Percentiles rank a stretch among this genome's conserved stretches.
Evolutionary conservation across 2,797 vertebrate genomes (phyloP).

Genomic region (Bradypus variegatus): DNA sequence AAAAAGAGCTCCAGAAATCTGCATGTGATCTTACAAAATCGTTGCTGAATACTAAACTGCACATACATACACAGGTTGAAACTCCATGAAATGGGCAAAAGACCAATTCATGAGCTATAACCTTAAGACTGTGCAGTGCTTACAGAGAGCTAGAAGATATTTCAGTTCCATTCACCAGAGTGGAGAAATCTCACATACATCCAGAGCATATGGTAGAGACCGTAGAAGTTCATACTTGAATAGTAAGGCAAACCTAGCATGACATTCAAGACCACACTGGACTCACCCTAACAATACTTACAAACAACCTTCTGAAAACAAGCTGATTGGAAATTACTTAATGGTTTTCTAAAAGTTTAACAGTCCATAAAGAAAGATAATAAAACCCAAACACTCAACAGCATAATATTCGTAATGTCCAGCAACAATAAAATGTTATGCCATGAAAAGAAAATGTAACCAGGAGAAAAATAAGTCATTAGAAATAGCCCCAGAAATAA

Average conservation of each 20-base stretch:
- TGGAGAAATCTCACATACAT: neutral
- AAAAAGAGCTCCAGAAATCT: neutral
- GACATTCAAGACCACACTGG: neutral
- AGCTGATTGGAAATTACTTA: neutral
- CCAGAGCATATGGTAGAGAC: neutral
- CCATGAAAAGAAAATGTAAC: neutral
- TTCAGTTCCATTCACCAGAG: neutral
- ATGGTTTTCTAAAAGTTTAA: neutral
- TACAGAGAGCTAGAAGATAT: neutral
- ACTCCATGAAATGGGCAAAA: neutral
- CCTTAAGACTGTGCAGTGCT: neutral
- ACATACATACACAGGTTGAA: neutral
- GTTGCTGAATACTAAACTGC: neutral
- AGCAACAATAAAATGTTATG: neutral
- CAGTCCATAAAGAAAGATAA: neutral
- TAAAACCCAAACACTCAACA: neutral
- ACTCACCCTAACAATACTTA: neutral
- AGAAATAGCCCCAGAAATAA: neutral
- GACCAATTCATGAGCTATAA: neutral
- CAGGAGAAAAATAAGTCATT: slow-evolving; percentile 15
- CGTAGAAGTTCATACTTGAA: neutral
- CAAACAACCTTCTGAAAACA: neutral
- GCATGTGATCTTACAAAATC: neutral
- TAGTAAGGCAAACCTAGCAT: neutral
- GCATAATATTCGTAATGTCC: neutral